Evolutionary conservation across 1,140 invertebrate species (phyloP).

Genomic region (Drosophila arawakana): DNA sequence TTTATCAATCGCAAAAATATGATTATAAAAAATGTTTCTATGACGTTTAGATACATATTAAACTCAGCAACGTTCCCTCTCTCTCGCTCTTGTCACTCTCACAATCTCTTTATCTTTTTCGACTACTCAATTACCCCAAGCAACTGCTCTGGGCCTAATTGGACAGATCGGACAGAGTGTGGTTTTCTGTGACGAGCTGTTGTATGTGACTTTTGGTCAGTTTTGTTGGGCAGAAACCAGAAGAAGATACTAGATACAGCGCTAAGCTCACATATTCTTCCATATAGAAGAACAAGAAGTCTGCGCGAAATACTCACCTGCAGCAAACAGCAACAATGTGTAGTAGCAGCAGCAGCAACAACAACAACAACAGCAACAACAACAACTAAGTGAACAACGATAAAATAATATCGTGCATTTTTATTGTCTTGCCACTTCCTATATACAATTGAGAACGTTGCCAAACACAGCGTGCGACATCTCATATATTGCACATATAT

Average conservation of each 20-base stretch:
- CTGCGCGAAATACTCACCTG: constrained; percentile 73
- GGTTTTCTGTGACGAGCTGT: constrained; percentile 30
- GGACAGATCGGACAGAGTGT: constrained; percentile 37
- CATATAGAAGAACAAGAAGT: constrained; percentile 68
- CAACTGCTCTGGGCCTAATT: not conserved
- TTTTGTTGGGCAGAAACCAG: constrained; percentile 66
- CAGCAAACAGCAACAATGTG: constrained; percentile 61
- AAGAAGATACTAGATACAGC: constrained; percentile 68
- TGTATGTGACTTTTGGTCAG: constrained; percentile 72
- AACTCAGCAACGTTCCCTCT: not conserved
- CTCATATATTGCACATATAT: constrained; percentile 14
- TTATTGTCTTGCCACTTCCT: constrained; percentile 52
- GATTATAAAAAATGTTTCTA: too few species aligned
- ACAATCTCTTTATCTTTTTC: not conserved
- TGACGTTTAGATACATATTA: too few species aligned
- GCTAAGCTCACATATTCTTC: constrained; percentile 68
- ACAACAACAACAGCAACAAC: constrained; percentile 22
- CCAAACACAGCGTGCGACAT: constrained; percentile 51
- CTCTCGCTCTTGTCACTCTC: not conserved
- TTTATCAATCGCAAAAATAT: too few species aligned
- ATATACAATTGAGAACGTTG: constrained; percentile 40
- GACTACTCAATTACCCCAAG: not conserved
- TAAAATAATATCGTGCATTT: constrained; percentile 71
- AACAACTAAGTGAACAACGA: constrained; percentile 49
- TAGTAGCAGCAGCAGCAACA: constrained; percentile 21